Evolutionary conservation across 2,113 vertebrate species (phyloP).

Genomic region (Oceanites oceanicus): DNA sequence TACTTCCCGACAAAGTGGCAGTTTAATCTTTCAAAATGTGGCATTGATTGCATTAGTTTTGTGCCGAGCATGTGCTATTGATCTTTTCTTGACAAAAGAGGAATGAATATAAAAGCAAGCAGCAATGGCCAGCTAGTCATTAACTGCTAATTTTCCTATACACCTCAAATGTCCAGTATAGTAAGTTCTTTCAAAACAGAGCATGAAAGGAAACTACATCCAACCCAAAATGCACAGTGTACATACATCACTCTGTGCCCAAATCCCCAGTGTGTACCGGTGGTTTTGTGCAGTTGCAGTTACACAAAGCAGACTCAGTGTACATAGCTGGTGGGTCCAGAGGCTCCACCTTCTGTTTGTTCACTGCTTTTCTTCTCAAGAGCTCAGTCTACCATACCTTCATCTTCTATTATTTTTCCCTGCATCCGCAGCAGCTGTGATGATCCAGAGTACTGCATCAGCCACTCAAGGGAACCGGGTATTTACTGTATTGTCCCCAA

Average conservation of each 20-base stretch:
- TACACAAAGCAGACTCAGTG: background rate
- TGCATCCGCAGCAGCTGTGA: background rate
- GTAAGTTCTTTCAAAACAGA: background rate
- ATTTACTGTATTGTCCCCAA: background rate
- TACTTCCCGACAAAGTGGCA: background rate
- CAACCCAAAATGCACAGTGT: background rate
- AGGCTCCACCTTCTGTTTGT: background rate
- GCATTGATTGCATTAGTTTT: background rate
- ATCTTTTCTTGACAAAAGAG: background rate
- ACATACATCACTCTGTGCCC: background rate
- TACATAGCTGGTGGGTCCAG: background rate
- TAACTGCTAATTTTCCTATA: background rate
- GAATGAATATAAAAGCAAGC: background rate
- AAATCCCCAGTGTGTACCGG: fast-evolving
- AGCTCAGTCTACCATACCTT: background rate
- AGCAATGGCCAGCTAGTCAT: background rate
- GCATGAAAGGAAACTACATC: background rate
- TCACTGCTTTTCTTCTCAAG: background rate
- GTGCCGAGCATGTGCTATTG: background rate
- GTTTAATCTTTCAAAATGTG: background rate
- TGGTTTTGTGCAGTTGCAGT: background rate
- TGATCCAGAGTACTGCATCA: background rate
- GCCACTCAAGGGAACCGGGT: fast-evolving
- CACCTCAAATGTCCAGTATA: background rate
- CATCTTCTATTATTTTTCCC: background rate